phyloP scores from a whole-genome alignment of 2,888 invertebrate species.

The Pachycephus smyrnensis region DNA sequence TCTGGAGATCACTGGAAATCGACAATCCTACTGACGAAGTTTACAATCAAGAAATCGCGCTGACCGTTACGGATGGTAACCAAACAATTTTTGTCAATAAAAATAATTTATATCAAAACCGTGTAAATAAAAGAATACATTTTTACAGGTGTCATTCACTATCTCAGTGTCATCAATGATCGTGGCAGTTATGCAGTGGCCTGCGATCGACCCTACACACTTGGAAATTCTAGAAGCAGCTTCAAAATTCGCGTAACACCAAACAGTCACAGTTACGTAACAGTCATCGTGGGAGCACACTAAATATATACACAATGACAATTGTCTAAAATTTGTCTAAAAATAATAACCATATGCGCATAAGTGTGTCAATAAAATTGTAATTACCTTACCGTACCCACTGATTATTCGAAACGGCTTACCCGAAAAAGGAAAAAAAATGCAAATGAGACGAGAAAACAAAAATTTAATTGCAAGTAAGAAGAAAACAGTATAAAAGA shows the following conservation, averaged over 20 bases:
- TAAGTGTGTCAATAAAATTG: not conserved
- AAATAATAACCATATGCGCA: not conserved
- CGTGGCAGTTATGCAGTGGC: slow-evolving; percentile 56
- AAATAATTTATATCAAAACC: not conserved
- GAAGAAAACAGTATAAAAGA: not conserved
- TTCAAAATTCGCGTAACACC: slow-evolving; percentile 55
- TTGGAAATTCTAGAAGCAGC: slow-evolving; percentile 46
- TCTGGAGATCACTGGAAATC: slow-evolving; percentile 53
- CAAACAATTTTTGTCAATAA: slow-evolving; percentile 16
- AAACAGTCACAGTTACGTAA: slow-evolving; percentile 51
- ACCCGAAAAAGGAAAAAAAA: not conserved
- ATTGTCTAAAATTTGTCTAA: not conserved
- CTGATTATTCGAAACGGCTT: not conserved
- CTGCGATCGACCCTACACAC: slow-evolving; percentile 52
- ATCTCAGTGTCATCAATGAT: slow-evolving; percentile 50
- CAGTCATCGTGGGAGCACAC: slow-evolving; percentile 56
- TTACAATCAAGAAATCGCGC: slow-evolving; percentile 46
- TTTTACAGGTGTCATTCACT: slow-evolving; percentile 54
- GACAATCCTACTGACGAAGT: slow-evolving; percentile 54
- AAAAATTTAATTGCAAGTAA: not conserved
- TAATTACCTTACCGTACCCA: not conserved
- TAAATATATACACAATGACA: slow-evolving; percentile 23
- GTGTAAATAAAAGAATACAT: not conserved
- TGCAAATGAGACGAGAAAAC: not conserved
- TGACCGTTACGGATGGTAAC: slow-evolving; percentile 55